Evolutionary conservation across 2,797 vertebrate species (phyloP), one percentile per base, ranked within the genome.

Genomic region (Heterohyrax brucei): DNA sequence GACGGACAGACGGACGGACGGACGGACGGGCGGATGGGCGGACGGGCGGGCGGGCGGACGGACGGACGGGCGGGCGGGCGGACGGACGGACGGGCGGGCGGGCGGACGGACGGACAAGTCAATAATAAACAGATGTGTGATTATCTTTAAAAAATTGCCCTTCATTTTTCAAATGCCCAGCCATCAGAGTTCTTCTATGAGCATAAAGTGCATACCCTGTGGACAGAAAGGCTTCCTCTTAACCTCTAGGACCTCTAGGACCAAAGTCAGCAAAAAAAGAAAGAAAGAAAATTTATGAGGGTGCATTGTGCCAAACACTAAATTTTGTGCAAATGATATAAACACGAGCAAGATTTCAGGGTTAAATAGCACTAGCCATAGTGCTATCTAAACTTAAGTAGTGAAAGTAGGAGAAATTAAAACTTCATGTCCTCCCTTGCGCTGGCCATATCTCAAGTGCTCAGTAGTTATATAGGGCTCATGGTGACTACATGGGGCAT

Each of bases 201-300:
- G 53, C 7, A 2, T 48, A 13, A 14, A 0, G 21, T 7, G 0
- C 9, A 10, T 12, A 0, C 6, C 19, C 85, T 7, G 24, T 19
- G 48, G 0, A 44, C 10, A 76, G 1, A 72, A 75, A 1, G 8
- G 14, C 26, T 44, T 28, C 73, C 46, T 1, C 21, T 39, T 18
- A 7, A 7, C 12, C 18, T 28, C 61, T 13, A 12, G 46, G 48
- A 44, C 53, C 9, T 21, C 56, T 39, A 44, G 26, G 33, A 18
- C 48, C 18, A 1, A n/a, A 3, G 30, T 30, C 0, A 50, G 64
- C 30, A 10, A 16, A 3, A 3, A 30, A 33, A n/a, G 53, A 26
- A 30, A 59, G 62, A 6, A n/a, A 4, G 6, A 1, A 6, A 5
- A 3, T 6, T 5, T 3, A 4, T 5, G 19, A 12, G 5, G 39